Base-by-base conservation (phyloP, 1,140 invertebrate species). In the Drosophila lacertosa region DNA sequence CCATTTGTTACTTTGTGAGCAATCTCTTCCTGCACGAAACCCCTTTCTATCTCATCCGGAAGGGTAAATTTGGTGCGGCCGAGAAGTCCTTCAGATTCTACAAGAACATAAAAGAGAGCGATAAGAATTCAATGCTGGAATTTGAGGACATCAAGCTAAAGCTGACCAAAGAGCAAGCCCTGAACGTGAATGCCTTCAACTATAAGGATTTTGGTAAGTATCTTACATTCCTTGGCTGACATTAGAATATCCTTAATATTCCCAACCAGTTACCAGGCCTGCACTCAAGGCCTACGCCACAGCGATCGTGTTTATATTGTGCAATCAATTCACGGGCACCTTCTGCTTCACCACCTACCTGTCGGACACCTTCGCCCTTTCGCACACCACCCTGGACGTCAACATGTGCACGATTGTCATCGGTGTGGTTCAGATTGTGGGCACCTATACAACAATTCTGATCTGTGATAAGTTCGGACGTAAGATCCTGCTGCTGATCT, bases 1-100 rank as follows among this genome's bases (percentile, higher is more conserved):
- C 96, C 6, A 75, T 95, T 0, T 45, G 95, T 0, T 95, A 96
- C 32, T 91, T 95, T 0, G 51, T 93, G 0, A 92, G 93, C 0
- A 95, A 96, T 13, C 64, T 94, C 26, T 95, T 93, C 78, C 62
- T 98, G 91, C 97, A 97, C 0, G 97, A 98, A 90, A 97, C 97
- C 5, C 97, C 97, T 0, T 92, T 94, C 9, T 95, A 94, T 91
- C 90, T 95, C 1, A 91, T 95, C 58, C 92, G 92, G 64, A 92
- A 92, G 83, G 93, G 93, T 9, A 91, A 94, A 10, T 91, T 93
- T 16, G 91, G 92, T 3, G 94, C 94, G 35, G 96, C 97, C 0
- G 93, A 94, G 42, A 91, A 92, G 9, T 93, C 94, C 3, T 92
- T 97, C 33, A 60, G 67, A 40, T 91, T 86, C 44, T 91, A 91